phyloP scores from a whole-genome alignment of 2,888 invertebrate species.

The Cephonodes hylas region DNA sequence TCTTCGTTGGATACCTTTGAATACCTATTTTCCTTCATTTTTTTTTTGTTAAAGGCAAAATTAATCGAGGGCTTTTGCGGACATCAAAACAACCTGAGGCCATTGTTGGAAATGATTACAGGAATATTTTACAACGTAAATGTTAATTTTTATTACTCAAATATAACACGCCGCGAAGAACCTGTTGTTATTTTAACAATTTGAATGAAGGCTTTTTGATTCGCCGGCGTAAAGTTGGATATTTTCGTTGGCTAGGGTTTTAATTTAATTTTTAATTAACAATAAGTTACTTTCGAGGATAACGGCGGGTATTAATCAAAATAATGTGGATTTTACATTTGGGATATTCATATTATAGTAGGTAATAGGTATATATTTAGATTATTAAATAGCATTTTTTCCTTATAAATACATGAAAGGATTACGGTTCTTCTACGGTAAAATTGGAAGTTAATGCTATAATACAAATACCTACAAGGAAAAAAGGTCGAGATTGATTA shows the following conservation, averaged over 20 bases:
- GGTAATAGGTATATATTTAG: too few species aligned
- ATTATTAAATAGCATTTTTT: too few species aligned
- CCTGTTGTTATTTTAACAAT: constrained; percentile 38
- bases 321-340: not conserved
- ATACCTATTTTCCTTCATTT: constrained; percentile 33
- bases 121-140: constrained; percentile 70
- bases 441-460: not conserved
- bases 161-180: constrained; percentile 52
- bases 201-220: constrained; percentile 37
- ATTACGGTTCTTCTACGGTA: not conserved
- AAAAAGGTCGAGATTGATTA: not conserved
- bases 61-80: constrained; percentile 72
- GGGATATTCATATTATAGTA: not conserved
- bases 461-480: not conserved
- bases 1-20: constrained; percentile 9
- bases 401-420: not conserved
- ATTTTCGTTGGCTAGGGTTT: constrained; percentile 29
- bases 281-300: not conserved
- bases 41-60: constrained; percentile 64
- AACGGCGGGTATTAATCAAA: not conserved
- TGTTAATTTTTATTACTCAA: constrained; percentile 75
- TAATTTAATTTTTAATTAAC: constrained; percentile 24
- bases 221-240: constrained; percentile 26
- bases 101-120: constrained; percentile 75
- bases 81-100: constrained; percentile 72